phyloP scores from a whole-genome alignment of 2,888 invertebrate species.

The Ctenicera cuprea region DNA sequence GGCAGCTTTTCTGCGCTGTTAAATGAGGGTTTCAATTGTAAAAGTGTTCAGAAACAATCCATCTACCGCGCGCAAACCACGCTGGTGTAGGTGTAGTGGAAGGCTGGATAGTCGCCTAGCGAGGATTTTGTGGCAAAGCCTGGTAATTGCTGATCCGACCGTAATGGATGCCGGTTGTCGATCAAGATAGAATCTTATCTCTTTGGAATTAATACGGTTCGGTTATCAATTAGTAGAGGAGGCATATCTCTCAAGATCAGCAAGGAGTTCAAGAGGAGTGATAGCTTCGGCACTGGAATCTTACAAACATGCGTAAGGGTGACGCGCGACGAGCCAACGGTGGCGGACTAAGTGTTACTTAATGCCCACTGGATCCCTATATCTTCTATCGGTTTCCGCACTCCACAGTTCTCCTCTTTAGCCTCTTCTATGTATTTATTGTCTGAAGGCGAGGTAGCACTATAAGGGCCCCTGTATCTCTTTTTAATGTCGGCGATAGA shows the following conservation, averaged over 20 bases:
- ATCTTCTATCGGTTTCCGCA: background rate
- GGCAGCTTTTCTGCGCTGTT: background rate
- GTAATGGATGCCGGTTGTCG: constrained; percentile 27
- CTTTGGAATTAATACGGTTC: constrained; percentile 1
- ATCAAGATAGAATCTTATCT: background rate
- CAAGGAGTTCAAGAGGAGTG: background rate
- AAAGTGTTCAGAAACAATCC: constrained; percentile 9
- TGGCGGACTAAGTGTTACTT: background rate
- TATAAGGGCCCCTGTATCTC: no score
- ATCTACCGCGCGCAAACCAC: constrained; percentile 8
- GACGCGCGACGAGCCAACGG: background rate
- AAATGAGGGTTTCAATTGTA: background rate
- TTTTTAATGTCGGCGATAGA: no score
- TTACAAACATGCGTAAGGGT: background rate
- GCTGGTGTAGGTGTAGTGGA: background rate
- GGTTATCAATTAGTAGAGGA: background rate
- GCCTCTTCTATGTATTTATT: no score
- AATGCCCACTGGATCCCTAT: background rate
- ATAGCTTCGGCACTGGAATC: no score
- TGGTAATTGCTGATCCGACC: no score
- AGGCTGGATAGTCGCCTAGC: background rate
- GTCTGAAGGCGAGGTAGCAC: no score
- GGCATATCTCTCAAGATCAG: no score
- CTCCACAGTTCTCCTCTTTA: no score
- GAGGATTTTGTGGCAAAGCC: no score